Evolutionary conservation across 2,888 invertebrate genomes (phyloP).

Genomic region (Lasioglossum oenotherae): DNA sequence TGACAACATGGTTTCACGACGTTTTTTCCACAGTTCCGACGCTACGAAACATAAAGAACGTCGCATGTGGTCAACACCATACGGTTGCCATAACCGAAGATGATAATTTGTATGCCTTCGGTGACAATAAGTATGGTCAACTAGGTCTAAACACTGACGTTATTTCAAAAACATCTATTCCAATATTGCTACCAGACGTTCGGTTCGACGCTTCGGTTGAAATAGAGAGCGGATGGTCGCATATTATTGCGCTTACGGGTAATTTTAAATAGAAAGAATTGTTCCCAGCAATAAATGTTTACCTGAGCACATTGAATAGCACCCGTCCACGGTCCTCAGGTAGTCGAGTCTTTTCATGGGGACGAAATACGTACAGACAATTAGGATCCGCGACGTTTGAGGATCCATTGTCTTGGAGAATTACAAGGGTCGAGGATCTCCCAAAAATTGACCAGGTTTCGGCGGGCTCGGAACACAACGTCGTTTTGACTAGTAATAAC

Average conservation of each 20-base stretch:
- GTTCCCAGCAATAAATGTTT: no score
- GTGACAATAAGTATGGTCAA: slow-evolving; percentile 94
- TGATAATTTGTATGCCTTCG: slow-evolving; percentile 90
- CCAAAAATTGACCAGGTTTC: slow-evolving; percentile 86
- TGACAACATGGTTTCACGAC: neutral
- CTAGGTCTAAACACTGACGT: slow-evolving; percentile 86
- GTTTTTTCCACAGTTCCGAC: slow-evolving; percentile 84
- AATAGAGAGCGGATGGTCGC: slow-evolving; percentile 92
- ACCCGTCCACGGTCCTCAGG: slow-evolving; percentile 80
- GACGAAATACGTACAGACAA: slow-evolving; percentile 93
- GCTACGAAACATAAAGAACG: slow-evolving; percentile 86
- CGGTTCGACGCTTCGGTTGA: slow-evolving; percentile 73
- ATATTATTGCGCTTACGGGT: slow-evolving; percentile 86
- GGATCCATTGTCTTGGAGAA: slow-evolving; percentile 70
- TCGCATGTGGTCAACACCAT: slow-evolving; percentile 94
- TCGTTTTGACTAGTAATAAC: slow-evolving; percentile 86
- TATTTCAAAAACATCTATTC: slow-evolving; percentile 86
- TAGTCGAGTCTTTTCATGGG: slow-evolving; percentile 90
- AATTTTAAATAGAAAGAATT: slow-evolving; percentile 30
- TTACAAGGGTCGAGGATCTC: slow-evolving; percentile 74
- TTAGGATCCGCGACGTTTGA: slow-evolving; percentile 86
- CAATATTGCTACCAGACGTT: slow-evolving; percentile 80
- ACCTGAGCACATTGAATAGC: neutral
- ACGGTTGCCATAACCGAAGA: slow-evolving; percentile 87
- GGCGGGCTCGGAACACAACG: slow-evolving; percentile 92